phyloP scores from a whole-genome alignment of 2,888 invertebrate species.

The Ormyrus pomaceus region DNA sequence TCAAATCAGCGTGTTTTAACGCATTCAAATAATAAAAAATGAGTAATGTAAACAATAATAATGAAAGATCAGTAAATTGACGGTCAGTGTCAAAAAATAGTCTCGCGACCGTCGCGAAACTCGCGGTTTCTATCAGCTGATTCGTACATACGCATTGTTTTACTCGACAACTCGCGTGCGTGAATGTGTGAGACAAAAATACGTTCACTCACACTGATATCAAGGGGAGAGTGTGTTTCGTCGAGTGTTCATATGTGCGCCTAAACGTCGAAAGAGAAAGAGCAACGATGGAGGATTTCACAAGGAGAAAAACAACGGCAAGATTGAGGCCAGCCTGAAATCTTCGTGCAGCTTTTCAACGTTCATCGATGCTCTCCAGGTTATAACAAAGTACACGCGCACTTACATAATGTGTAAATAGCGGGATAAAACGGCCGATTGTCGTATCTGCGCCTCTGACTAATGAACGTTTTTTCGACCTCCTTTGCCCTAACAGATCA shows the following conservation, averaged over 20 bases:
- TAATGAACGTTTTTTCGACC: neutral
- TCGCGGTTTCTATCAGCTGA: constrained; percentile 8
- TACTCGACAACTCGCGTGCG: neutral
- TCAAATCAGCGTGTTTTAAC: no score
- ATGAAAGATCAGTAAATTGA: no score
- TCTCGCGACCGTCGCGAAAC: no score
- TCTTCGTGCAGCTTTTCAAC: neutral
- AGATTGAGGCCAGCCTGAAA: constrained; percentile 18
- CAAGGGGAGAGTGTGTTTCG: no score
- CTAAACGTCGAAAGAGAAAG: no score
- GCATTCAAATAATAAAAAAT: no score
- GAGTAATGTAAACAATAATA: no score
- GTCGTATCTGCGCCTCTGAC: neutral
- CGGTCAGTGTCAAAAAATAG: no score
- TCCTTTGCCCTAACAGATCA: neutral
- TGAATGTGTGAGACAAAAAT: neutral
- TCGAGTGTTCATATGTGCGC: no score
- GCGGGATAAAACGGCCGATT: neutral
- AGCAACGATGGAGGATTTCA: constrained; percentile 29
- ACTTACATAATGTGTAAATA: constrained; percentile 12
- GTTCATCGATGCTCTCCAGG: neutral
- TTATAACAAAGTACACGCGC: constrained; percentile 1
- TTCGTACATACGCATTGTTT: constrained; percentile 20
- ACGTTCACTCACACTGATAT: no score
- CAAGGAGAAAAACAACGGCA: constrained; percentile 14